Conservation (phyloP, 1,140 invertebrate species). For the Caenorhabditis inopinata region DNA sequence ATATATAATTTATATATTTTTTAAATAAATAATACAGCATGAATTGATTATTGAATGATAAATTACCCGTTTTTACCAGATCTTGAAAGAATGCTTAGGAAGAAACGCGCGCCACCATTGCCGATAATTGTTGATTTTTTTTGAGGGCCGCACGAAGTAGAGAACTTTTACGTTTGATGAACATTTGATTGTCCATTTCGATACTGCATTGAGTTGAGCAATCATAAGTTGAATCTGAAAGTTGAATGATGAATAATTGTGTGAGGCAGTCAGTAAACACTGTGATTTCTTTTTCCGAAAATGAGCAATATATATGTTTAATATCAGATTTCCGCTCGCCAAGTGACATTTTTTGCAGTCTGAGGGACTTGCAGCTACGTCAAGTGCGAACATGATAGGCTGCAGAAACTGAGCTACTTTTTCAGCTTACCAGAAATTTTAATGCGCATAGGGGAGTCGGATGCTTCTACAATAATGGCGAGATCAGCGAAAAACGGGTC, state of each 20-base stretch:
- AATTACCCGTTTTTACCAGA: not conserved
- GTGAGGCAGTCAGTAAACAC: too few relatives aligned
- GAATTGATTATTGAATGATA: too few relatives aligned
- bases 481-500: conserved; percentile 36
- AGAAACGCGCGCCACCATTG: conserved; percentile 15
- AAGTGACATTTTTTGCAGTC: too few relatives aligned
- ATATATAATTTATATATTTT: not conserved
- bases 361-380: too few relatives aligned
- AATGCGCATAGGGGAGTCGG: not conserved
- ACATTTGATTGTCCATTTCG: conserved; percentile 23
- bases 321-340: too few relatives aligned
- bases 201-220: conserved; percentile 8
- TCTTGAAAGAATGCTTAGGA: not conserved
- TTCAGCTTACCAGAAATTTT: not conserved
- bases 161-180: conserved; percentile 10
- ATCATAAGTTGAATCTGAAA: not conserved
- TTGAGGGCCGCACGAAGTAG: not conserved
- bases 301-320: too few relatives aligned
- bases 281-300: too few relatives aligned
- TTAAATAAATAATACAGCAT: not conserved
- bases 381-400: too few relatives aligned
- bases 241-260: not conserved
- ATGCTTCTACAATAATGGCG: conserved; percentile 23
- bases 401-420: too few relatives aligned
- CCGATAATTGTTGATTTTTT: conserved; percentile 15